Conservation (phyloP, 1,140 invertebrate genomes). For the Ectropis grisescens region DNA sequence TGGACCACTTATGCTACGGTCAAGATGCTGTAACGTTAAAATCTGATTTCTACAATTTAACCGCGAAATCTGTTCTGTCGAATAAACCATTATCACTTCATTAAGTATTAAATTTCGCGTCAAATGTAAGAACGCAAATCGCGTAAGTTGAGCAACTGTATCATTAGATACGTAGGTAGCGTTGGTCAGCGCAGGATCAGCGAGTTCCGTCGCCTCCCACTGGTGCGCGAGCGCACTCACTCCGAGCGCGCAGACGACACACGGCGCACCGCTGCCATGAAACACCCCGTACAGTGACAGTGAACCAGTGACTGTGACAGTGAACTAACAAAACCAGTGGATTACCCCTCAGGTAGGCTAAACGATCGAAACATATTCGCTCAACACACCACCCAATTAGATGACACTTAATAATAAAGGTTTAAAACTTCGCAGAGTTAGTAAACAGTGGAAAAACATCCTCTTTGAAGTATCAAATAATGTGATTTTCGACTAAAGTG, state of each 20-base stretch:
- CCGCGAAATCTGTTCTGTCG: not conserved
- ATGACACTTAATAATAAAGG: not conserved
- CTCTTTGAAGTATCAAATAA: too few relatives aligned
- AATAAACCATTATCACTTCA: not conserved
- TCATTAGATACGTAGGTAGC: not conserved
- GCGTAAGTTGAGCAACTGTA: not conserved
- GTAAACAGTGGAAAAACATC: too few relatives aligned
- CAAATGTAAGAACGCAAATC: not conserved
- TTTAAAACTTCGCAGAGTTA: too few relatives aligned
- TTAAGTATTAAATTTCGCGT: not conserved
- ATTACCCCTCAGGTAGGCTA: not conserved
- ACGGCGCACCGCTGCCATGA: too few relatives aligned
- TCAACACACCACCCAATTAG: not conserved
- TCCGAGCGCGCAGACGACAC: too few relatives aligned
- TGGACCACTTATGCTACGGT: too few relatives aligned
- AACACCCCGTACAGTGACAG: not conserved
- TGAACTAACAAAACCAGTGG: not conserved
- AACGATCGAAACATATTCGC: not conserved
- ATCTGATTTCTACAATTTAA: not conserved
- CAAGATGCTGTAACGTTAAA: not conserved
- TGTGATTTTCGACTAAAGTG: too few relatives aligned
- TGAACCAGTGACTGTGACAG: not conserved
- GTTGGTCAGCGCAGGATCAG: not conserved
- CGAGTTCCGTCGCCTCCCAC: not conserved
- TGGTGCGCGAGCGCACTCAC: not conserved